Percentiles rank a stretch among this genome's conserved stretches.
These are phyloP conservation scores for Mastomys natalensis DNA, from an alignment of 2,113 vertebrate genomes.

Conservation along the genomic window DNA sequence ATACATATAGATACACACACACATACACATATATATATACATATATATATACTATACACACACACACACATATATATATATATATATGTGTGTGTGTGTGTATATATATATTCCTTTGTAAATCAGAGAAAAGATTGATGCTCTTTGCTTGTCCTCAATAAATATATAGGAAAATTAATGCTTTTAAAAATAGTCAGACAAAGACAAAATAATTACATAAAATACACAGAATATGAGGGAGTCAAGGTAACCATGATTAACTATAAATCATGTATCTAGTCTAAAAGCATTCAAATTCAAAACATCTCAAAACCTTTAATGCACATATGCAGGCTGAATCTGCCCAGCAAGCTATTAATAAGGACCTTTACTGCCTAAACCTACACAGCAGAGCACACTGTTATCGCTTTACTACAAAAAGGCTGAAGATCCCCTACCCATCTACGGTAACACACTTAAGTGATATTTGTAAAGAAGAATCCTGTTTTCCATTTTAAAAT, in stretches of 20 bases:
- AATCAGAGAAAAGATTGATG: not conserved
- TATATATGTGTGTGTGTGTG: too few relatives aligned
- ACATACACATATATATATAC: not conserved
- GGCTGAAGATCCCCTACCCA: not conserved
- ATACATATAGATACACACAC: not conserved
- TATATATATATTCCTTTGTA: not conserved
- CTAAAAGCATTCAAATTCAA: not conserved
- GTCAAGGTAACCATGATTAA: not conserved
- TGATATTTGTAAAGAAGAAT: not conserved
- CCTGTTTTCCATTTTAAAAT: slow-evolving; percentile 15
- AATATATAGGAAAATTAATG: not conserved
- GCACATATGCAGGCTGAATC: not conserved
- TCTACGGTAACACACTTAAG: not conserved
- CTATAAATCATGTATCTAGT: not conserved
- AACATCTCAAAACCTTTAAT: not conserved
- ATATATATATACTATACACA: too few relatives aligned
- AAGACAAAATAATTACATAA: not conserved
- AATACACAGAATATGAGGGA: not conserved
- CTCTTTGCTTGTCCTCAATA: slow-evolving; percentile 1
- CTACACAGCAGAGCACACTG: too few relatives aligned
- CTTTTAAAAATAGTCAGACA: not conserved
- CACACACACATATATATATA: not conserved
- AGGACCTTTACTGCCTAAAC: not conserved
- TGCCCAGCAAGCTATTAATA: not conserved
- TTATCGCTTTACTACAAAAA: not conserved